These are phyloP conservation scores for Eupithecia dodoneata DNA, from an alignment of 2,888 invertebrate genomes.

Conservation along the genomic window DNA sequence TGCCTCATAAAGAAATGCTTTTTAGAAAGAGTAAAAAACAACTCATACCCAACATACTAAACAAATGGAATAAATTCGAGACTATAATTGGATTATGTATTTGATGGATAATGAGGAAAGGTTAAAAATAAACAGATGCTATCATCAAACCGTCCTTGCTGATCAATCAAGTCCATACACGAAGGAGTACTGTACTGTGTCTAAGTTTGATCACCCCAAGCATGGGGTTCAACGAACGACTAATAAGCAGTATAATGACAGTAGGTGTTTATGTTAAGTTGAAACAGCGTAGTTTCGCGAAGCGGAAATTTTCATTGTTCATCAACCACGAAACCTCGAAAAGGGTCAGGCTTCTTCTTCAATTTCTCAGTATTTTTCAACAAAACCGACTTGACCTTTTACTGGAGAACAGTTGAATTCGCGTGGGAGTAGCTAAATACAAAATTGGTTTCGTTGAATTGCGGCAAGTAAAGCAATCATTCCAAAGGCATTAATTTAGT, in stretches of 20 bases:
- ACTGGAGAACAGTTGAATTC: constrained; percentile 55
- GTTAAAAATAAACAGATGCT: constrained; percentile 31
- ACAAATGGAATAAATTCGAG: background rate
- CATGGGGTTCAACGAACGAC: constrained; percentile 60
- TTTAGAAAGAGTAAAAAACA: background rate
- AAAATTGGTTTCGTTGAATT: constrained; percentile 76
- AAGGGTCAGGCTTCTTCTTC: constrained; percentile 4
- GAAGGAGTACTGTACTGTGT: constrained; percentile 47
- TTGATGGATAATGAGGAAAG: constrained; percentile 8
- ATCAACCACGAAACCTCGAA: constrained; percentile 11
- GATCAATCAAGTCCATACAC: constrained; percentile 48
- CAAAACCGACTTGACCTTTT: constrained; percentile 57
- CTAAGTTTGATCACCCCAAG: constrained; percentile 58
- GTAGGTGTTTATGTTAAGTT: constrained; percentile 41
- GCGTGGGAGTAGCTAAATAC: constrained; percentile 75
- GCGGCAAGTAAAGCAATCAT: constrained; percentile 64
- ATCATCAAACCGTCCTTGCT: constrained; percentile 41
- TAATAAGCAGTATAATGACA: constrained; percentile 47
- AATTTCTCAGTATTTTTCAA: constrained; percentile 27
- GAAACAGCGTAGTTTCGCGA: constrained; percentile 37
- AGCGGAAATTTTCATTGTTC: constrained; percentile 25
- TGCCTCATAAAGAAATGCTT: constrained; percentile 14
- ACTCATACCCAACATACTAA: background rate
- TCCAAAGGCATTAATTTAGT: constrained; percentile 66
- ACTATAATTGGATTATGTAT: constrained; percentile 5